Evolutionary conservation across 2,797 vertebrate genomes (phyloP), one percentile per base, ranked within the genome.

Genomic region (Huso huso): DNA sequence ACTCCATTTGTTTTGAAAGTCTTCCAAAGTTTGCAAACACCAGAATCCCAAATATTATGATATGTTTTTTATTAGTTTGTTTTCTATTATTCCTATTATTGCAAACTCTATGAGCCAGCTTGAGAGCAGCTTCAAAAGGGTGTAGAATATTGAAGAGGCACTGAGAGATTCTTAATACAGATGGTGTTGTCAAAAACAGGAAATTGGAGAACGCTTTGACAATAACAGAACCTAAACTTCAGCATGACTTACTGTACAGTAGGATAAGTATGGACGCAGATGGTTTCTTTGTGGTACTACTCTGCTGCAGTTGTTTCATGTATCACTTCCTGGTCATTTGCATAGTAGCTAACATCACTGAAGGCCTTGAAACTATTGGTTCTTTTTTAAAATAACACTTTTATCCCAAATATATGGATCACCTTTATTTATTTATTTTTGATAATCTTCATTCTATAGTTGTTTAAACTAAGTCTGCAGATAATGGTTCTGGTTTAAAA

Each of bases 21-120:
- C 71, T 72, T 92, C 89, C 86, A 92, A 91, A 86, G 85, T 86
- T 87, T 84, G 84, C 85, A 91, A 92, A 92, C 90, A 81, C 84
- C 77, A 83, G 86, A 87, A 87, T 77, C 83, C 82, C 81, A 79
- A 82, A 78, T 90, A 88, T 93, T 92, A 89, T 91, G 86, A 91
- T 86, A 85, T 84, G 79, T 81, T 87, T 85, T 88, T 92, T 92
- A 91, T 93, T 92, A 86, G 88, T 90, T 91, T 94, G 91, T 93
- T 94, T 93, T 93, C 86, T 92, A 93, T 94, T 93, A 83, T 80
- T 86, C 82, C 73, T 83, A 84, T 82, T 82, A 79, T 84, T 87
- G 87, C 74, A 77, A 84, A 78, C 79, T 83, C 74, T 80, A 79
- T 78, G 78, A 87, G 79, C 73, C 84, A 83, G 83, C 79, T 81